Conservation (phyloP, 2,888 invertebrate species). For the Eristalis intricaria region DNA sequence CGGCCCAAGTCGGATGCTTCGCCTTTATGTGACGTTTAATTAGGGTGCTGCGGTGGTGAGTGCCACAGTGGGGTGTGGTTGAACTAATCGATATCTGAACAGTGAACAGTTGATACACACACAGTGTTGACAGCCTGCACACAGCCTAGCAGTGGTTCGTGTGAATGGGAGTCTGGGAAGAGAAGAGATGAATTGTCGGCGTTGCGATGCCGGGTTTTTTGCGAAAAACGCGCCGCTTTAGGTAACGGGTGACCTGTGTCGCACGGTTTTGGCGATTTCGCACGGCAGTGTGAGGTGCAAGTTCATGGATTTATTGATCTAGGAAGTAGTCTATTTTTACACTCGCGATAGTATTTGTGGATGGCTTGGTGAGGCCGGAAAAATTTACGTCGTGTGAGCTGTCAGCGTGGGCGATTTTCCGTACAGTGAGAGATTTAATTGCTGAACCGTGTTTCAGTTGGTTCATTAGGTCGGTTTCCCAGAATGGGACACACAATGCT, state of each 20-base stretch:
- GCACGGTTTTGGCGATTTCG: constrained; percentile 8
- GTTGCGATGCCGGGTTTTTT: neutral
- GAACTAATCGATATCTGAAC: constrained; percentile 30
- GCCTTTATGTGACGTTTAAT: constrained; percentile 32
- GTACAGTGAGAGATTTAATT: too few species aligned
- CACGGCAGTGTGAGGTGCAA: neutral
- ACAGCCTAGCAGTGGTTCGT: neutral
- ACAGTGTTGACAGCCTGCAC: neutral
- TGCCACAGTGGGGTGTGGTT: constrained; percentile 51
- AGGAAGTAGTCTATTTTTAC: neutral
- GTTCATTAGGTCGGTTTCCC: too few species aligned
- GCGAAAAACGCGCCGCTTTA: neutral
- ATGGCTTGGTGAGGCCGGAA: neutral
- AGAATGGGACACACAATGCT: too few species aligned
- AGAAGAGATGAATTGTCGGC: neutral
- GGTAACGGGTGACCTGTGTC: constrained; percentile 17
- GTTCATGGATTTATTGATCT: constrained; percentile 24
- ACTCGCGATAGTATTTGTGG: neutral
- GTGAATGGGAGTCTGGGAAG: neutral
- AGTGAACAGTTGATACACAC: constrained; percentile 4
- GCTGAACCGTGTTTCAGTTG: too few species aligned
- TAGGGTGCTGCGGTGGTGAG: constrained; percentile 12
- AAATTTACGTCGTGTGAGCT: neutral
- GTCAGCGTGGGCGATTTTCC: too few species aligned
- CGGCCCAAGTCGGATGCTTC: constrained; percentile 9